Base-by-base conservation (phyloP, 1,140 invertebrate genomes). In the Trinorchestia longiramus region DNA sequence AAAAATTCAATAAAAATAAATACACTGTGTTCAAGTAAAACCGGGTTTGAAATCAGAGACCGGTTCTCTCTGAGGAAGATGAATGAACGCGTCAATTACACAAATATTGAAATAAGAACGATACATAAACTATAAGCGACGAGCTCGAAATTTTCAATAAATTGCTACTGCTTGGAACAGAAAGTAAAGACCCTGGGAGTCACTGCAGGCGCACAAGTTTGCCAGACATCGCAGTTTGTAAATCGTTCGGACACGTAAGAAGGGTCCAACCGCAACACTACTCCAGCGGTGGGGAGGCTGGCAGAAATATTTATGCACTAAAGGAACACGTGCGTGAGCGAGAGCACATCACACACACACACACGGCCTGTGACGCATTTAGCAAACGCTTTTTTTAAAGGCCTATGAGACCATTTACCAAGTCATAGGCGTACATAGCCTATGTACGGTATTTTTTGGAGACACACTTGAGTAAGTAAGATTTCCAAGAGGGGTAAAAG, bases 231-330 rank as follows among this genome's bases (percentile, higher is more conserved):
- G 36, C 62, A 77, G 62, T 77, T 77, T 77, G 62, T 77, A 77
- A 77, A 77, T 77, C 62, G 62, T 15, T 28, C 62, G 15, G 19
- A 53, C 62, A 77, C 62, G 62, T 3, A 77, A 28, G 62, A 19
- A 36, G 62, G 62, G 62, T 3, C 15, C 62, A 77, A 28, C 62
- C 62, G 1, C 62, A 36, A 53, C 62, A 3, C 62, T 77, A 11
- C 62, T 77, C 62, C 15, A 36, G 28, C 62, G 28, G 62, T 36
- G 62, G 28, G 62, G 62, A 19, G 62, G 47, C 47, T 28, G 11
- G 62, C 62, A 77, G 62, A 77, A 77, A 77, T 77, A 77, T 77
- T 77, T 77, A 77, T 77, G 62, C 62, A 77, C 62, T 77, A 36
- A 77, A 36, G 62, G 1, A 77, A 77, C 62, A 77, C 28, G 15